These are phyloP conservation scores for Clarias gariepinus DNA, from an alignment of 2,113 vertebrate genomes.

Conservation along the genomic window DNA sequence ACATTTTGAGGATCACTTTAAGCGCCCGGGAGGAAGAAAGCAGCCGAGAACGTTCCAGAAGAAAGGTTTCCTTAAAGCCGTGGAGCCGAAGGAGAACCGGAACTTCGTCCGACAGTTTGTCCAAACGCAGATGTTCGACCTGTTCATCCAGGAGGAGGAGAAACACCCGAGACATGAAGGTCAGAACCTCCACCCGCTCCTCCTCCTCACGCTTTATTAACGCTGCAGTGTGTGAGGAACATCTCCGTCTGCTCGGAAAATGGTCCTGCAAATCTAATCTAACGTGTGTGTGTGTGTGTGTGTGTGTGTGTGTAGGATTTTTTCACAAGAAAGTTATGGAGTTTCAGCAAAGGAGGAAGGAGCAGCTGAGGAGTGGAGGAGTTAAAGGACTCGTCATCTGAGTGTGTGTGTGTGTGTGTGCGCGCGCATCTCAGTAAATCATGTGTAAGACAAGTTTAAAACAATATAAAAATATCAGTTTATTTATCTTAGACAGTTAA, in stretches of 20 bases:
- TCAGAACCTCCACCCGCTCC: conserved; percentile 41
- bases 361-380: conserved; percentile 59
- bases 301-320: conserved; percentile 48
- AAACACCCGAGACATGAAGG: conserved; percentile 76
- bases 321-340: conserved; percentile 78
- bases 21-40: conserved; percentile 50
- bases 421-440: background rate
- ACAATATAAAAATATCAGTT: background rate
- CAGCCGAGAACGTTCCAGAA: conserved; percentile 75
- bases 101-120: conserved; percentile 78
- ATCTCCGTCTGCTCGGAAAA: background rate
- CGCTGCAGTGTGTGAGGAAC: background rate
- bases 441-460: background rate
- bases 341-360: conserved; percentile 76
- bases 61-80: conserved; percentile 74
- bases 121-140: conserved; percentile 81
- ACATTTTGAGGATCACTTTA: conserved; percentile 76
- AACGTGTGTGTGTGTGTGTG: background rate
- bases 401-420: background rate
- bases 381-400: conserved; percentile 21
- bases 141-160: conserved; percentile 83
- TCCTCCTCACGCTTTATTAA: background rate
- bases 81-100: conserved; percentile 67
- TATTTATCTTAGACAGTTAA: background rate
- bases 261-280: background rate